A percentile compares a stretch with the other conserved stretches of the same genome.
Conservation (phyloP, 2,113 vertebrate species). For the Leptosomus discolor region DNA sequence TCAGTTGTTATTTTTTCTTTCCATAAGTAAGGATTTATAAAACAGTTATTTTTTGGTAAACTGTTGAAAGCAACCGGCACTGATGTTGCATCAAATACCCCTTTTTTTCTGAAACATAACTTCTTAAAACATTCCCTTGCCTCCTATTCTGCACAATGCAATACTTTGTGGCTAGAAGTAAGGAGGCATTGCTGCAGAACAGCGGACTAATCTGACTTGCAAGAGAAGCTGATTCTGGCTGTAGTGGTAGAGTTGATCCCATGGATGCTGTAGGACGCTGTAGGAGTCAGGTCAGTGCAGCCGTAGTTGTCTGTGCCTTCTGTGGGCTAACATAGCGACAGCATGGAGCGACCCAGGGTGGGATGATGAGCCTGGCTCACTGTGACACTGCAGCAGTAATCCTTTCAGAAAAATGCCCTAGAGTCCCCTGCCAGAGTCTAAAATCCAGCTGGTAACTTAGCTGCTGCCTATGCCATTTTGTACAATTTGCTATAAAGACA, state of each 20-base stretch:
- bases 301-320: neutral
- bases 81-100: neutral
- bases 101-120: neutral
- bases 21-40: neutral
- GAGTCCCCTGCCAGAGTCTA: neutral
- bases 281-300: rapidly evolving
- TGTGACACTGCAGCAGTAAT: neutral
- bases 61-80: neutral
- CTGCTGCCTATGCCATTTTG: neutral
- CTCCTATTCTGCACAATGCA: neutral
- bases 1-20: neutral
- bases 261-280: rapidly evolving
- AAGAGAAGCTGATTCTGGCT: neutral
- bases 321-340: neutral
- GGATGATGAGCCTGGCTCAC: neutral
- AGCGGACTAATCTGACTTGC: no score
- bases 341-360: rapidly evolving
- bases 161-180: neutral
- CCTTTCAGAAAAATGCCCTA: neutral
- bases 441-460: neutral
- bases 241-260: neutral
- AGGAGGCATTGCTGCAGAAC: neutral
- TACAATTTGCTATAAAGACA: neutral
- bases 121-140: neutral
- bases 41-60: neutral